Evolutionary conservation across 64 coral and sea anemone genomes (phyloP).

Genomic region (Pocillopora damicornis): DNA sequence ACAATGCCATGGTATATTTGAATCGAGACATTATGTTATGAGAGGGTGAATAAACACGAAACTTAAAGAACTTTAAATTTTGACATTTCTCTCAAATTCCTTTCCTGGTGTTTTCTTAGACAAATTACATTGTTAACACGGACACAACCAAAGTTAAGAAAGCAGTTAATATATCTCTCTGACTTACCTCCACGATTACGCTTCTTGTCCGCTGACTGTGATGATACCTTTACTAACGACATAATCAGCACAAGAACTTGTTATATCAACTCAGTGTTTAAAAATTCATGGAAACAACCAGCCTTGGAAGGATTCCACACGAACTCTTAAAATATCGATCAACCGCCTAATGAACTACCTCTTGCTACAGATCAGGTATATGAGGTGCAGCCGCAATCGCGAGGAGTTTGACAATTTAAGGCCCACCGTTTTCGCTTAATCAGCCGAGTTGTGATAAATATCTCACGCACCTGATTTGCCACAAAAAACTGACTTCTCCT

Average conservation of each 20-base stretch:
- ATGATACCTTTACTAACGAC: constrained; percentile 18
- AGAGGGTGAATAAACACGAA: neutral
- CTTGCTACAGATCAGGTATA: neutral
- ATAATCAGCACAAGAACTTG: constrained; percentile 28
- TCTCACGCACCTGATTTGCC: neutral
- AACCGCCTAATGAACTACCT: neutral
- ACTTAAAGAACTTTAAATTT: neutral
- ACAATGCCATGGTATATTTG: neutral
- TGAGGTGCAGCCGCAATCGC: neutral
- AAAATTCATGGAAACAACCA: constrained; percentile 30
- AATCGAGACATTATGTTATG: neutral
- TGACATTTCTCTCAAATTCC: neutral
- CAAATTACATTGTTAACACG: too few relatives aligned
- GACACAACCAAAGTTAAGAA: neutral
- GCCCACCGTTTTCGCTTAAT: neutral
- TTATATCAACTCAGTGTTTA: constrained; percentile 37
- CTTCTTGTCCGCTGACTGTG: neutral
- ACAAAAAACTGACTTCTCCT: neutral
- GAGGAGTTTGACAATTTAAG: neutral
- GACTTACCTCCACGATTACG: neutral
- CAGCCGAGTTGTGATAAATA: constrained; percentile 15
- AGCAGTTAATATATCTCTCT: neutral
- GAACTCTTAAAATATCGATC: neutral
- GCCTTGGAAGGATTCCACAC: constrained; percentile 30
- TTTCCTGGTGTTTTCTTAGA: too few relatives aligned